These are phyloP conservation scores for Periophthalmus modestus DNA, from an alignment of 2,113 vertebrate genomes.

Conservation along the genomic window DNA sequence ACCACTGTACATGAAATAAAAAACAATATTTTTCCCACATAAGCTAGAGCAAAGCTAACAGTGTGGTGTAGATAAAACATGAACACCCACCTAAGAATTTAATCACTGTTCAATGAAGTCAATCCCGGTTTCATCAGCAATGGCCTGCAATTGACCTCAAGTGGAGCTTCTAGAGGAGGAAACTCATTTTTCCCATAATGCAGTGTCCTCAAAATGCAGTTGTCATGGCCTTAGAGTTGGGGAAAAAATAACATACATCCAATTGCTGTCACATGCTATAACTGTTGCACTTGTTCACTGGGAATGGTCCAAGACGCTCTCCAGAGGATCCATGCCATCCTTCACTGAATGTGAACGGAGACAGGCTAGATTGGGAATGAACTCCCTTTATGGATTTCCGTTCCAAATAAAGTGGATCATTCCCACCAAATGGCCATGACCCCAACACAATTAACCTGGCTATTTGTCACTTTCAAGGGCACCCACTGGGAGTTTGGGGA, in stretches of 20 bases:
- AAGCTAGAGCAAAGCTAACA: not conserved
- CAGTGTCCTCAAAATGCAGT: conserved; percentile 8
- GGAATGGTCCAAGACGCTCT: conserved; percentile 30
- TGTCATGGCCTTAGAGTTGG: conserved; percentile 15
- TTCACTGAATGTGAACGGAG: conserved; percentile 42
- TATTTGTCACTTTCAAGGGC: conserved; percentile 66
- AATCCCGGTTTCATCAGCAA: conserved; percentile 33
- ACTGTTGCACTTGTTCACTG: conserved; percentile 17
- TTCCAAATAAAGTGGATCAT: conserved; percentile 64
- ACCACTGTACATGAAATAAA: no score
- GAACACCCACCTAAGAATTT: not conserved
- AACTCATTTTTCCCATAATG: conserved; percentile 14
- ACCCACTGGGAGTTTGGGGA: conserved; percentile 52
- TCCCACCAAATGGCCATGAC: conserved; percentile 58
- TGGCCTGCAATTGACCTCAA: conserved; percentile 43
- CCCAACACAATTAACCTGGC: conserved; percentile 60
- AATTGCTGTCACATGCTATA: conserved; percentile 19
- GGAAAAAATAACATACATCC: conserved; percentile 31
- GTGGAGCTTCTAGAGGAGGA: conserved; percentile 7
- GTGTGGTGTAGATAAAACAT: not conserved
- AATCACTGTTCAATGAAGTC: conserved; percentile 24
- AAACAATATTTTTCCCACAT: no score
- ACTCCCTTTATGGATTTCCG: conserved; percentile 66
- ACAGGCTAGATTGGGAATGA: conserved; percentile 49
- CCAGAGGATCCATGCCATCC: conserved; percentile 36